These are phyloP conservation scores for Coregonus suidteri DNA, from an alignment of 2,797 vertebrate genomes.

Conservation along the genomic window DNA sequence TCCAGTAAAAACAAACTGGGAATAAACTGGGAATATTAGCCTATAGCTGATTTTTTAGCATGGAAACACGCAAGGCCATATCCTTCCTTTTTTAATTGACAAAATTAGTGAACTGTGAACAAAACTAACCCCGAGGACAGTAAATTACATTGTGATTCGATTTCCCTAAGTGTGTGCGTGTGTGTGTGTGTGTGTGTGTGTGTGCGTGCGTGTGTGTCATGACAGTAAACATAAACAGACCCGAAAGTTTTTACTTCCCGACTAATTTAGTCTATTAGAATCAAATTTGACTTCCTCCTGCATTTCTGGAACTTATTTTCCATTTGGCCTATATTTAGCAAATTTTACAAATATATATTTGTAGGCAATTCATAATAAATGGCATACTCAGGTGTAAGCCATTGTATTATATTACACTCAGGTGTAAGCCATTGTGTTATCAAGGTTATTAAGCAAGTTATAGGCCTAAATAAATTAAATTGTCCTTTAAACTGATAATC, in stretches of 20 bases:
- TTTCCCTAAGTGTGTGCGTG: not conserved
- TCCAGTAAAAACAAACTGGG: conserved; percentile 57
- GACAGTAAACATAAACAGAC: not conserved
- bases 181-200: not conserved
- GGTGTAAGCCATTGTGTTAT: not conserved
- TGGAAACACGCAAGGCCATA: conserved; percentile 61
- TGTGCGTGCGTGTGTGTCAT: conserved; percentile 2
- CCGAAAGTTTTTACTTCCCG: not conserved
- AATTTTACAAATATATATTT: conserved; percentile 1
- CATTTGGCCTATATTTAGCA: not conserved
- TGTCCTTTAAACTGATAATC: not conserved
- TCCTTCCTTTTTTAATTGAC: conserved; percentile 71
- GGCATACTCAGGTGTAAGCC: not conserved
- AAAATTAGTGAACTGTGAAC: conserved; percentile 65
- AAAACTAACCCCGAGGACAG: conserved; percentile 60
- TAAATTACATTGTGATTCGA: conserved; percentile 51
- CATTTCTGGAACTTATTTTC: not conserved
- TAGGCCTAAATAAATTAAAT: too few species aligned
- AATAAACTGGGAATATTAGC: conserved; percentile 50
- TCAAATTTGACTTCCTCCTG: not conserved
- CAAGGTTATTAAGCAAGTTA: not conserved
- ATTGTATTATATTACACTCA: not conserved
- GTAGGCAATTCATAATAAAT: not conserved
- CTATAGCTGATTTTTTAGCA: conserved; percentile 58
- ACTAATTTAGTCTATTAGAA: not conserved